These are phyloP conservation scores for Neogobius melanostomus DNA, from an alignment of 2,113 vertebrate species.

Conservation along the genomic window DNA sequence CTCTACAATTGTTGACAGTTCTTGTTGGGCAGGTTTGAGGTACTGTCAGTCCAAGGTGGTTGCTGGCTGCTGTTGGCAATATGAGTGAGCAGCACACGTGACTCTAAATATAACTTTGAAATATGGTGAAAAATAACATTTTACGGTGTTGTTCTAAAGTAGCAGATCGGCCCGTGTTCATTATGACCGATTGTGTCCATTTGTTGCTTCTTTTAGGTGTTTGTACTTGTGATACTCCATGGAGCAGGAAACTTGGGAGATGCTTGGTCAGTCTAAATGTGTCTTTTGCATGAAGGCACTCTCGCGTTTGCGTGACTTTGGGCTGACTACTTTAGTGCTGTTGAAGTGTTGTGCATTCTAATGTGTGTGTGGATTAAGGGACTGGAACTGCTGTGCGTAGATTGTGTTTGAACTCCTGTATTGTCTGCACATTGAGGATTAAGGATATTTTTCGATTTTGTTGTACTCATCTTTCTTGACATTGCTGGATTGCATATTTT, in stretches of 20 bases:
- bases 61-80: too few relatives aligned
- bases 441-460: too few relatives aligned
- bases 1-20: background rate
- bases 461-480: background rate
- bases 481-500: background rate
- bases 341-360: background rate
- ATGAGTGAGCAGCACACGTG: too few relatives aligned
- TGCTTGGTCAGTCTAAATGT: constrained; percentile 56
- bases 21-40: background rate
- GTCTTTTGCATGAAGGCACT: constrained; percentile 28
- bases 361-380: too few relatives aligned
- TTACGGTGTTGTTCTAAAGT: background rate
- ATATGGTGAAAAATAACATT: background rate
- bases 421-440: too few relatives aligned
- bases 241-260: constrained; percentile 53
- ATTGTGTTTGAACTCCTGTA: too few relatives aligned
- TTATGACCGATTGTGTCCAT: constrained; percentile 3
- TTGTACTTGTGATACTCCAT: constrained; percentile 38
- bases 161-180: background rate
- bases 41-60: background rate
- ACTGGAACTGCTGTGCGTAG: too few relatives aligned
- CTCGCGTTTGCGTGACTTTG: background rate
- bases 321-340: background rate
- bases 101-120: too few relatives aligned
- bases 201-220: constrained; percentile 51